phyloP scores from a whole-genome alignment of 2,113 vertebrate genomes.

The Trochalopteron elliotii region DNA sequence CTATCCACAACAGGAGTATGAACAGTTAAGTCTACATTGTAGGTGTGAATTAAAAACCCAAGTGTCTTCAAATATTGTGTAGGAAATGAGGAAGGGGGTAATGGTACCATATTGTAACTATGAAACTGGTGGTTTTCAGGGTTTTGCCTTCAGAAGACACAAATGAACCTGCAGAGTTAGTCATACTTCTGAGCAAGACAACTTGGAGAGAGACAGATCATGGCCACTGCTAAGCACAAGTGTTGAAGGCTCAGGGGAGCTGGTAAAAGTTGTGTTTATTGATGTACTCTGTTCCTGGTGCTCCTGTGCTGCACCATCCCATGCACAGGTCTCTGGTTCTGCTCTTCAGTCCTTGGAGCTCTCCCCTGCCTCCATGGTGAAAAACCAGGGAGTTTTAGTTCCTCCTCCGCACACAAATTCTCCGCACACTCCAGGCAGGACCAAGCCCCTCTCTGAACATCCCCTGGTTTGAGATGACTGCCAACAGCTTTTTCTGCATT shows the following conservation, averaged over 20 bases:
- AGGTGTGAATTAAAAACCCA: background rate
- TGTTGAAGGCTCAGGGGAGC: rapidly evolving
- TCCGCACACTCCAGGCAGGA: background rate
- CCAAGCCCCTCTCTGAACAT: background rate
- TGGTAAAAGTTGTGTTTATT: background rate
- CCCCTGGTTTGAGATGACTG: background rate
- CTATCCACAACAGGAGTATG: background rate
- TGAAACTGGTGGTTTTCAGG: background rate
- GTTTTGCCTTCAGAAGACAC: background rate
- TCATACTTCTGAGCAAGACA: background rate
- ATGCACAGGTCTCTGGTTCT: background rate
- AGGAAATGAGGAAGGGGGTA: background rate
- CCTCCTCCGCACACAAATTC: background rate
- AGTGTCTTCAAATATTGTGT: background rate
- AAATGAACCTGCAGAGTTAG: background rate
- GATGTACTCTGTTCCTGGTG: background rate
- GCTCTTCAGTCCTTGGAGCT: background rate
- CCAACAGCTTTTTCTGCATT: background rate
- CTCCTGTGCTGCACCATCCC: too few species aligned
- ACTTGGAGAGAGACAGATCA: rapidly evolving
- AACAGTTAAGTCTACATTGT: background rate
- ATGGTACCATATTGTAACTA: background rate
- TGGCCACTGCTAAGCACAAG: background rate
- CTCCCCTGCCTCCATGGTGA: background rate
- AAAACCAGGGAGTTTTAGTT: rapidly evolving